Base-by-base conservation (phyloP, 2,113 vertebrate genomes). In the Hiodon alosoides region DNA sequence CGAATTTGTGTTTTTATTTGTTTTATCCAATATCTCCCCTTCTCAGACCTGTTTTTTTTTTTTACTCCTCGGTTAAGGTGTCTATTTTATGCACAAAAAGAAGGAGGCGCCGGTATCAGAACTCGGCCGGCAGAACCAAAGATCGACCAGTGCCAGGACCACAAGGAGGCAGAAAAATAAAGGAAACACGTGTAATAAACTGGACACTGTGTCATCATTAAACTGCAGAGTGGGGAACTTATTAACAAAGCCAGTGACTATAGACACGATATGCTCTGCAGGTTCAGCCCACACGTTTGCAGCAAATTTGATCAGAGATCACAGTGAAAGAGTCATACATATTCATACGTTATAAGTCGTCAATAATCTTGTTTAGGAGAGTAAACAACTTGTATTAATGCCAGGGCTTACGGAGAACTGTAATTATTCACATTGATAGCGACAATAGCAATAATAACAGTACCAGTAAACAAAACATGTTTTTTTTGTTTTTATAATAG, bases 381-480 rank as follows among this genome's bases (percentile, higher is more conserved):
- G 53, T 67, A 66, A 67, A 67, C 72, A 74, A 66, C 64, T 67
- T 8, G 64, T 67, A 65, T 65, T 67, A 74, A 74, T 58, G 67
- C 52, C 4, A 14, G 53, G 53, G 8, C 54, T 67, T 58, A 10
- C 13, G 13, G 73, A 58, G 65, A 60, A 17, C 54, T 59, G 65
- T 67, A 57, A 51, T 68, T 59, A 68, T 68, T 50, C 65, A 57
- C 73, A 51, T 52, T 3, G 5, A 11, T 58, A 31, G 14, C 48
- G 64, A 50, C 73, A 58, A 58, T 13, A 2, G 64, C 2, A 9
- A 46, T 2, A 10, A 59, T 17, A 69, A 69, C 58, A 13, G 17
- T 2, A 5, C 54, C 46, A 8, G 57, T 51, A 50, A 59, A 75
- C 48, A 54, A 51, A 5, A 57, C 55, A n/a, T 31, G 8, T 11